Conservation (phyloP, 2,888 invertebrate genomes). For the Tipula helvola region DNA sequence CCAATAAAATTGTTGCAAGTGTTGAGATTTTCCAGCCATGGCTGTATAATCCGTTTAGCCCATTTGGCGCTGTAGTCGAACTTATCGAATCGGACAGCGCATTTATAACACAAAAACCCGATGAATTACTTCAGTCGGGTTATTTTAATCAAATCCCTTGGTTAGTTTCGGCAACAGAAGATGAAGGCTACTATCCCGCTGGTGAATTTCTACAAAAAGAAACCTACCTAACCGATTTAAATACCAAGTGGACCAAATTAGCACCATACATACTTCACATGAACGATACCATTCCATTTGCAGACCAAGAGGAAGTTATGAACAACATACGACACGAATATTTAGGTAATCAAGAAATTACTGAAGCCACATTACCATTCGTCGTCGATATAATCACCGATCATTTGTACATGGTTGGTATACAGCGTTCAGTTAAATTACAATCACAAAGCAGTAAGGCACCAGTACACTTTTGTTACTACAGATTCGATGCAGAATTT, state of each 20-base stretch:
- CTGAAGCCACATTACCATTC: conserved; percentile 34
- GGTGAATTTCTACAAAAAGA: conserved; percentile 33
- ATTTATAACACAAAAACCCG: conserved; percentile 54
- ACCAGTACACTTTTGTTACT: conserved; percentile 54
- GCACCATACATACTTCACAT: conserved; percentile 49
- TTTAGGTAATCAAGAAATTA: conserved; percentile 39
- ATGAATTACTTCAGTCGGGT: conserved; percentile 45
- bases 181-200: conserved; percentile 64
- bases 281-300: conserved; percentile 42
- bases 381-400: conserved; percentile 47
- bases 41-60: conserved; percentile 54
- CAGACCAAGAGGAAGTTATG: conserved; percentile 36
- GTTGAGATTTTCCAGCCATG: conserved; percentile 31
- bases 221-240: conserved; percentile 38
- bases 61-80: conserved; percentile 62
- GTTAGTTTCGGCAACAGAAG: conserved; percentile 51
- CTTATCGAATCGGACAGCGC: conserved; percentile 37
- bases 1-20: conserved; percentile 44
- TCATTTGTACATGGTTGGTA: conserved; percentile 46
- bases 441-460: conserved; percentile 43
- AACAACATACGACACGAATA: conserved; percentile 43
- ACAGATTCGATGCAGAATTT: conserved; percentile 43
- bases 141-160: conserved; percentile 54
- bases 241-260: conserved; percentile 45
- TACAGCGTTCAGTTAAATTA: conserved; percentile 45